Percentiles rank a stretch among this genome's conserved stretches.
These are phyloP conservation scores for Pterois miles DNA, from an alignment of 2,797 vertebrate genomes.

Conservation along the genomic window DNA sequence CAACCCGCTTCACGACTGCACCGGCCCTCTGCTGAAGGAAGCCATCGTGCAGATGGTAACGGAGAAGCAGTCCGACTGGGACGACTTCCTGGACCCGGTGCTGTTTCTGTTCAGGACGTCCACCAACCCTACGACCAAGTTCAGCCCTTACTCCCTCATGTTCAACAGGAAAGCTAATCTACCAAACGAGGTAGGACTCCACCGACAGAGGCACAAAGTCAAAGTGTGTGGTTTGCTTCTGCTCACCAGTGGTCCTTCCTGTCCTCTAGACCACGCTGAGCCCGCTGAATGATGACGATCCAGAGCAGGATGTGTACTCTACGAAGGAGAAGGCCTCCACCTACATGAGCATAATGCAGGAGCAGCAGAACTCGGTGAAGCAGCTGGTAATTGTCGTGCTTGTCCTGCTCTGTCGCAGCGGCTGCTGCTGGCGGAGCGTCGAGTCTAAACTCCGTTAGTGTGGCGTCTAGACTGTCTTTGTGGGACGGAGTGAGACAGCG, in stretches of 20 bases:
- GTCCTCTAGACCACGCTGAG: constrained; percentile 71
- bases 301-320: constrained; percentile 66
- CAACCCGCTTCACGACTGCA: constrained; percentile 78
- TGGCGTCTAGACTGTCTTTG: no score
- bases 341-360: constrained; percentile 77
- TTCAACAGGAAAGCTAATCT: constrained; percentile 87
- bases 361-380: constrained; percentile 86
- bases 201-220: no score
- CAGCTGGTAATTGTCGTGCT: constrained; percentile 84
- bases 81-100: constrained; percentile 86
- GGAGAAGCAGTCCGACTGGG: constrained; percentile 87
- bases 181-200: constrained; percentile 63
- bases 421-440: neutral
- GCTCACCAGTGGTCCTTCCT: neutral
- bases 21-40: constrained; percentile 78
- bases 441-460: no score
- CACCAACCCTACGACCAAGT: constrained; percentile 86
- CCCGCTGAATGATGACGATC: constrained; percentile 71
- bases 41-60: constrained; percentile 84
- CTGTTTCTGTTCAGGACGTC: constrained; percentile 88
- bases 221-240: neutral
- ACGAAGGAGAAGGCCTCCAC: constrained; percentile 68
- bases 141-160: constrained; percentile 90
- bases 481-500: neutral
- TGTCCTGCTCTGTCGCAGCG: neutral